Percentiles rank a stretch among this genome's conserved stretches.
Evolutionary conservation across 2,113 vertebrate species (phyloP).

Genomic region (Piliocolobus tephrosceles): DNA sequence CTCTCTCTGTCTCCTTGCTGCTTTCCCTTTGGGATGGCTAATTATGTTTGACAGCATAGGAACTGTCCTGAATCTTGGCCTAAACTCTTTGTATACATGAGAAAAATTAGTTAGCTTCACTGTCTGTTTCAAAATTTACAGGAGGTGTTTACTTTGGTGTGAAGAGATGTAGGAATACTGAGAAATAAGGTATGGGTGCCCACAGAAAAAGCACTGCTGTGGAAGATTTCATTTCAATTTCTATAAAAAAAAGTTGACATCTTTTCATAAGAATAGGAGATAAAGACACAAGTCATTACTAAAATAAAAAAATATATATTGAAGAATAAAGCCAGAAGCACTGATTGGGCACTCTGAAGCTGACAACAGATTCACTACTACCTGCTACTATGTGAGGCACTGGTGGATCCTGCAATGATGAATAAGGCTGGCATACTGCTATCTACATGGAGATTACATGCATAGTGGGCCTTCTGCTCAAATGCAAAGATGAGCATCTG

Average conservation of each 20-base stretch:
- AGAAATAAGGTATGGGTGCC: background rate
- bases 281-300: background rate
- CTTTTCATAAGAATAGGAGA: background rate
- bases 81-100: background rate
- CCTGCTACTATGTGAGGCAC: background rate
- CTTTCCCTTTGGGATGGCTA: slow-evolving; percentile 28
- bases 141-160: background rate
- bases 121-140: slow-evolving; percentile 9
- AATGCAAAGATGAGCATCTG: background rate
- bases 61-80: slow-evolving; percentile 16
- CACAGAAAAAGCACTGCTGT: background rate
- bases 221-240: background rate
- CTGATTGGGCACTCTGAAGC: background rate
- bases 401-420: fast-evolving
- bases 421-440: too few species aligned
- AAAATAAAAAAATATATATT: background rate
- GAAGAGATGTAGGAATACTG: background rate
- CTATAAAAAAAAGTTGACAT: background rate
- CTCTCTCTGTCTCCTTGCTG: background rate
- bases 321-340: background rate
- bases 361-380: background rate
- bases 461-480: background rate
- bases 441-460: background rate
- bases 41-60: slow-evolving; percentile 61
- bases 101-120: slow-evolving; percentile 31